Base-by-base conservation (phyloP, 2,888 invertebrate genomes). In the Parthenolecanium corni region DNA sequence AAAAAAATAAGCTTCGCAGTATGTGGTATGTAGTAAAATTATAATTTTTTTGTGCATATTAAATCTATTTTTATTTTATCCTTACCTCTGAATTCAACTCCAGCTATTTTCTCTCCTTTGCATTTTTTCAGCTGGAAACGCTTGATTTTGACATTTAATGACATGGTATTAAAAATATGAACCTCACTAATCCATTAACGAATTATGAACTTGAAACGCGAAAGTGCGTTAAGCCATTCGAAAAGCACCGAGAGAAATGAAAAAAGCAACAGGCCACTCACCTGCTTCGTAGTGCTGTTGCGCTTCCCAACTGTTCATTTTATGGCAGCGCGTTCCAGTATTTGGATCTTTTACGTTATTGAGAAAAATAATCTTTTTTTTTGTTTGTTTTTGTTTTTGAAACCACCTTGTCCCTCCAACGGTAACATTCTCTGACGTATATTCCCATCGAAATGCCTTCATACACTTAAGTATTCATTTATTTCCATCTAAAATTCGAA, bases 81-180 rank as follows among this genome's bases (percentile, higher is more conserved):
- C 82, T 79, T 77, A 89, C 89, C 88, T 78, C 89, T 76, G 72
- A 89, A 89, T 67, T 83, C 83, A 67, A 85, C 75, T 68, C 82
- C 80, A 56, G 80, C 83, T 66, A 80, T 78, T 71, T 83, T 82
- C 68, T 84, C 84, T 12, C 79, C 79, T 71, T 82, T 84, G 70
- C 79, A 78, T 73, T 82, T 83, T 18, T 83, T 76, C 57, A 84
- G 77, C 74, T 83, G 82, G 71, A 86, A 82, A 68, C 82, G 81
- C 71, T 82, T 80, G 47, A 86, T 72, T 70, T 79, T 79, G 18
- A 86, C 82, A 12, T 79, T 76, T 46, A 87, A 78, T 70, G 86
- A 82, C 86, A 86, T 86, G 47, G 58, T 52, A 51, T 25, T 31
- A n/a, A n/a, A n/a, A n/a, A 2, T n/a, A n/a, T 44, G 14, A 42